These are phyloP conservation scores for Acrobasis repandana DNA, from an alignment of 2,888 invertebrate species.

Conservation along the genomic window DNA sequence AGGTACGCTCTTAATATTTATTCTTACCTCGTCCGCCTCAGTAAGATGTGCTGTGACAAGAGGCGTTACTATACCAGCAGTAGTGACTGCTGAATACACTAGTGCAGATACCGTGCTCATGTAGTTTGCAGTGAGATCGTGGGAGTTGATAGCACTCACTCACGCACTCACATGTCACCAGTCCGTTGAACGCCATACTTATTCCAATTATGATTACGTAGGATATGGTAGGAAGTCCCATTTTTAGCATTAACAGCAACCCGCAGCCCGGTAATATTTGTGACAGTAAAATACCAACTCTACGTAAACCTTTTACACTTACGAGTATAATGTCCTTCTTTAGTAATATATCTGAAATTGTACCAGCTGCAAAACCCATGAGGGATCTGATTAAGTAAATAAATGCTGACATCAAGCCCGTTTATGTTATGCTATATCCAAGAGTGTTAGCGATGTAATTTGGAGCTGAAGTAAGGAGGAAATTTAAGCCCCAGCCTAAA, in stretches of 20 bases:
- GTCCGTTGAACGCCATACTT: not conserved
- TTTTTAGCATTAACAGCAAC: not conserved
- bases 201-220: not conserved
- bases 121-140: not conserved
- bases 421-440: slow-evolving; percentile 70
- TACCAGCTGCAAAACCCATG: not conserved
- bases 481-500: not conserved
- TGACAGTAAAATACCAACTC: not conserved
- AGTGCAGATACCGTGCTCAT: not conserved
- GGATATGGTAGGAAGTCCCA: not conserved
- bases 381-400: not conserved
- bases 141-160: not conserved
- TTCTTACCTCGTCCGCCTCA: not conserved
- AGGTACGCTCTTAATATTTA: too few relatives aligned
- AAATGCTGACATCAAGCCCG: not conserved
- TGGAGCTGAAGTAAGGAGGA: not conserved
- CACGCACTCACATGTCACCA: not conserved
- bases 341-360: not conserved
- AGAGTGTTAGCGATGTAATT: slow-evolving; percentile 80
- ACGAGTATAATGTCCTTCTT: not conserved
- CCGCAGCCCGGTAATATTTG: not conserved
- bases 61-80: not conserved
- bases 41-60: not conserved
- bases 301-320: not conserved
- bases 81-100: too few relatives aligned